Evolutionary conservation across 2,113 vertebrate genomes (phyloP), one percentile per base, ranked within the genome.

Genomic region (Bos taurus): DNA sequence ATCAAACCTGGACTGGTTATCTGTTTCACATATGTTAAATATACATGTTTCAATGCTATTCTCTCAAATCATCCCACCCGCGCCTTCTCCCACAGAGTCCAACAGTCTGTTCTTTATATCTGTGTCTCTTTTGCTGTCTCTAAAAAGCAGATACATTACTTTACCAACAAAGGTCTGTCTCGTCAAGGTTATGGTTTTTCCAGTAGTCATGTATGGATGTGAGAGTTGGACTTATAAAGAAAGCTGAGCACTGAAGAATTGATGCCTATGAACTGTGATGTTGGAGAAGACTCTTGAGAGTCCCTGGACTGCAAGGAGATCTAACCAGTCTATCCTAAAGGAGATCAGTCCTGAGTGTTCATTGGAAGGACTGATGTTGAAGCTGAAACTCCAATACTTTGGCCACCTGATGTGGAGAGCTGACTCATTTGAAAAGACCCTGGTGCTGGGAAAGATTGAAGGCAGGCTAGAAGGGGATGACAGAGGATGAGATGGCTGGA

Each of bases 1-100:
- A 17, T n/a, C 0, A 30, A 64, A 17, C 3, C 15, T 64, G 62
- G 62, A n/a, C 30, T n/a, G 30, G 30, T 0, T 0, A n/a, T n/a
- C 30, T n/a, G 1, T 64, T 64, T 33, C 62, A 17, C 15, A 64
- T n/a, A 64, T 64, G 28, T 3, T 62, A 33, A 26, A 62, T 62
- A 62, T 16, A 62, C 30, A 33, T 62, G 30, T 62, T 62, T 33
- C 28, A 62, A 62, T 62, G 30, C 60, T 62, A 16, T 62, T 62
- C 60, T 62, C 6, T 33, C 14, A 62, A 33, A 62, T 33, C 60
- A 33, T 62, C 60, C 60, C 60, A 62, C 30, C 60, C 3, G 3
- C 0, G 30, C 60, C 14, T 62, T 62, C 30, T 62, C 60, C 60
- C 60, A 33, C 30, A 62, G 60, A 33, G 60, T 62, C 30, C 60